Conservation (phyloP, 2,888 invertebrate species). For the Pelosia muscerda region DNA sequence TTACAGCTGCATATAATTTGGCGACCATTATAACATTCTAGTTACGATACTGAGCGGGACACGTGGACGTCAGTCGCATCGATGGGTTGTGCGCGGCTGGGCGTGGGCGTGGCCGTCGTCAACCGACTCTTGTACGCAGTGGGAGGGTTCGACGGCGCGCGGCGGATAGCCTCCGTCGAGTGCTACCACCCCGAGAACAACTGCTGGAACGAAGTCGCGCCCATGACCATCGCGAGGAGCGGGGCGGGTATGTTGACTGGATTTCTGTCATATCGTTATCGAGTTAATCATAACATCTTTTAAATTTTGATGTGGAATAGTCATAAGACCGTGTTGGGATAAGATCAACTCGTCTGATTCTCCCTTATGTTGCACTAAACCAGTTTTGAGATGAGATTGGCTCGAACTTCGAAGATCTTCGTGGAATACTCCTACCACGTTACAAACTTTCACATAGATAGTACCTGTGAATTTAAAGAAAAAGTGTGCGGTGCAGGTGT, state of each 20-base stretch:
- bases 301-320: too few relatives aligned
- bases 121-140: slow-evolving; percentile 93
- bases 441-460: not conserved
- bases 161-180: slow-evolving; percentile 93
- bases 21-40: slow-evolving; percentile 58
- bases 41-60: slow-evolving; percentile 95
- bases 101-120: slow-evolving; percentile 93
- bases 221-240: slow-evolving; percentile 93
- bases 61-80: slow-evolving; percentile 92
- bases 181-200: slow-evolving; percentile 98
- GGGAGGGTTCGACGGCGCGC: slow-evolving; percentile 95
- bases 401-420: too few relatives aligned
- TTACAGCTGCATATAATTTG: not conserved
- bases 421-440: too few relatives aligned
- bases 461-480: not conserved
- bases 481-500: slow-evolving; percentile 86
- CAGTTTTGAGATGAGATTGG: too few relatives aligned
- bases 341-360: too few relatives aligned
- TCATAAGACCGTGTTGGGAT: too few relatives aligned
- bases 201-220: slow-evolving; percentile 93
- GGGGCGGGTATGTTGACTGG: slow-evolving; percentile 89
- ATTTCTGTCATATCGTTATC: not conserved
- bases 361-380: too few relatives aligned
- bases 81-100: slow-evolving; percentile 93
- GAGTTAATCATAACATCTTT: too few relatives aligned